Evolutionary conservation across 2,113 vertebrate genomes (phyloP), one percentile per base, ranked within the genome.

Genomic region (Cephalopholis sonnerati): DNA sequence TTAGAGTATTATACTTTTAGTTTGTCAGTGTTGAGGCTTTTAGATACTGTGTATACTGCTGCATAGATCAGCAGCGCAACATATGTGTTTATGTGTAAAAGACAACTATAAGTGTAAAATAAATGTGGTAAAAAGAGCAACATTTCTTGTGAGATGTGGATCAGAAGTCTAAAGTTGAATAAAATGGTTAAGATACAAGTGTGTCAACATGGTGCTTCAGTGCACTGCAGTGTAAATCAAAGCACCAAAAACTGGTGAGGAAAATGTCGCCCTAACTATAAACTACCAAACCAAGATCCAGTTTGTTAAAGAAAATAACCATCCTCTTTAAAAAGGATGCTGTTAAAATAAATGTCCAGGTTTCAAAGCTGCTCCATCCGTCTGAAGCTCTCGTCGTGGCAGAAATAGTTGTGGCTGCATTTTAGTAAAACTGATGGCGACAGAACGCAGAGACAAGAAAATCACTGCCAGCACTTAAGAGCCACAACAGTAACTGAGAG

Each of bases 401-500:
- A 44, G 18, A 51, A 59, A 41, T 53, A 50, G 44, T 44, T 20
- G 54, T 39, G 39, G 41, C 7, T 57, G 2, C 55, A 2, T 63
- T 79, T 29, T 27, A 24, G 3, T 74, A 0, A 62, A 82, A 61
- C 1, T 53, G 70, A 44, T 22, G 15, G 32, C 9, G 63, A 53
- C 79, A 44, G 27, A 51, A 32, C n/a, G 32, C 55, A 20, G 48
- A 29, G 48, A 77, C 50, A 64, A 55, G 25, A 62, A 59, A 80
- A 83, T 74, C 61, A 25, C 65, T 24, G 22, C 24, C 67, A 59
- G 63, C 77, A 81, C 63, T 77, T 53, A 57, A 70, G 41, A 79
- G 54, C 32, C 59, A 32, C 36, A 36, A 29, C 41, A 16, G 24
- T 22, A 41, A 72, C 29, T 15, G 20, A 57, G 50, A 67, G 41